Evolutionary conservation across 1,140 invertebrate species (phyloP), one percentile per base, ranked within the genome.

Genomic region (Copidosoma floridanum): DNA sequence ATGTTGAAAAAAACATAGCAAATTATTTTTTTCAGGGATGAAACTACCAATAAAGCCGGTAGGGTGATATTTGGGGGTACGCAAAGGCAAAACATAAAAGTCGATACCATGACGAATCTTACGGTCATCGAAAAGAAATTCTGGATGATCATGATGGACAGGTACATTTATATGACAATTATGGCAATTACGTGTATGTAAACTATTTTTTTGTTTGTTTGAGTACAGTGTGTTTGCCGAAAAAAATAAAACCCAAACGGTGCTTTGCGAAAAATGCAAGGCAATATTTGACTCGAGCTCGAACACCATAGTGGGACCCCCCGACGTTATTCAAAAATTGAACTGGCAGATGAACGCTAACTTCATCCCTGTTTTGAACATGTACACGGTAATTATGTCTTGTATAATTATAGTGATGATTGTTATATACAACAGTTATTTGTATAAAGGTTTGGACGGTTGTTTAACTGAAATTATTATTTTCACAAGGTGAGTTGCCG

Each of bases 261-360:
- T 67, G 7, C 81, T 84, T 63, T 86, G 85, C 66, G 41, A 66
- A 2, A 77, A 75, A 20, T 89, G 87, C 66, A 69, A 84, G 67
- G 90, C 89, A n/a, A 89, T 91, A 69, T 87, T 89, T 52, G 92
- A 95, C 73, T 92, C 91, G 21, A 91, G 90, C 29, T 90, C 89
- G 21, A 90, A 87, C 57, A 80, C 89, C 1, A 88, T 95, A 64
- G 85, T 85, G 66, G 92, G 91, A 40, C 92, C 92, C 2, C 67
- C 76, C 6, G 65, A 69, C 0, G 87, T 91, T 68, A 81, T 93
- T 27, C 75, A 78, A 12, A 72, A 79, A 46, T 82, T 95, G 32
- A 92, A 94, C 71, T 76, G 86, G 78, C 50, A 73, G n/a, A 71
- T 92, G 57, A 86, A 88, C 37, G 89, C 85, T 7, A 84, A 80